Evolutionary conservation across 2,888 invertebrate genomes (phyloP), one percentile per base, ranked within the genome.

Genomic region (Arge pagana): DNA sequence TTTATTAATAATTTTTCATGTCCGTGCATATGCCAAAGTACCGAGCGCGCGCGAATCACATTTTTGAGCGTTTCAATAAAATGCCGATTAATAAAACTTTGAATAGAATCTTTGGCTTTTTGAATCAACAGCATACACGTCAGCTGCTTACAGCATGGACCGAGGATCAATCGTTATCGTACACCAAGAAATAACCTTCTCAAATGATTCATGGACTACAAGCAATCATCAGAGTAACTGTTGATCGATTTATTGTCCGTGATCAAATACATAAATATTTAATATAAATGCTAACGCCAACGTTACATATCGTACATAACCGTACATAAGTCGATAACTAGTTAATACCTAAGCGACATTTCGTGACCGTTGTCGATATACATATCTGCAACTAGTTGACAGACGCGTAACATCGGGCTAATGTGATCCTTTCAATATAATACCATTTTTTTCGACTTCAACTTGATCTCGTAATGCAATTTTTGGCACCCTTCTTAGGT

Each of bases 171-270:
- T 26, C 8, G 15, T 24, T 40, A 39, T 21, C 28, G n/a, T 30
- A 42, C 42, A 42, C 31, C 30, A 11, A 42, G 16, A 19, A 30
- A 30, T 23, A 23, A 15, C 35, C 24, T 11, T 33, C 6, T 11
- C 16, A 26, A 28, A 19, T 21, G 2, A 3, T 21, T 3, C 10
- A 39, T 39, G 11, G 8, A 35, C 42, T 31, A 35, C 45, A 45
- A 45, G 33, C 45, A 15, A 30, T 45, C 24, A 23, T 31, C 35
- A 24, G 24, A 45, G 23, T 24, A 35, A 45, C 45, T 35, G 45
- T 33, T 23, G 45, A 24, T 35, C 33, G 24, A 45, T 33, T 42
- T 45, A 45, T 45, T 45, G 45, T 45, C 45, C 24, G 45, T 31
- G 31, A 33, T 33, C 33, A 10, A 15, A 21, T 43, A 45, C 33